Evolutionary conservation across 2,888 invertebrate genomes (phyloP).

Genomic region (Drosophila parthenogenetica): DNA sequence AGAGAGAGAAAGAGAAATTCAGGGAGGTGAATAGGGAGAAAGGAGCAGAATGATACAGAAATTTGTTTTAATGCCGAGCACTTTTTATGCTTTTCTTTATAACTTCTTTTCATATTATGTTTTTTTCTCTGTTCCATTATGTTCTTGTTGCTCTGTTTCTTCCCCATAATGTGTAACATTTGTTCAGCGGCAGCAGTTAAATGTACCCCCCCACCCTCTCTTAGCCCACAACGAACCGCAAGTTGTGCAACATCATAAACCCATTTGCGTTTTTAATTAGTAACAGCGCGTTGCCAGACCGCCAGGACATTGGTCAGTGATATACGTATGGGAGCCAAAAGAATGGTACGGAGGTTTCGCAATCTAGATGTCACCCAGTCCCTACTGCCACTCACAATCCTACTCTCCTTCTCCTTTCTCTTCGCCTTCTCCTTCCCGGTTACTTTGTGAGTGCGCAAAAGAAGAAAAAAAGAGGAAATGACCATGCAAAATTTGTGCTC

Average conservation of each 20-base stretch:
- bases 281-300: constrained; percentile 65
- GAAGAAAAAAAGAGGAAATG: constrained; percentile 61
- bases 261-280: constrained; percentile 82
- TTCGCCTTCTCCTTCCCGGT: neutral
- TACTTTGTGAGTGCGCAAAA: constrained; percentile 24
- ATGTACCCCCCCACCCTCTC: neutral
- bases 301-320: constrained; percentile 57
- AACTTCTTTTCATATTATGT: constrained; percentile 63
- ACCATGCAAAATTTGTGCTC: constrained; percentile 70
- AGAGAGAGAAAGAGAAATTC: neutral
- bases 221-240: constrained; percentile 58
- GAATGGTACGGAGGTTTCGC: constrained; percentile 9
- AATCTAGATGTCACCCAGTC: constrained; percentile 61
- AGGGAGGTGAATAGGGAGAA: constrained; percentile 7
- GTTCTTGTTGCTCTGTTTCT: constrained; percentile 6
- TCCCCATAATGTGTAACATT: constrained; percentile 62
- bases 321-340: constrained; percentile 36
- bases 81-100: constrained; percentile 75
- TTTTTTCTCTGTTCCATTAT: constrained; percentile 2
- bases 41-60: constrained; percentile 49
- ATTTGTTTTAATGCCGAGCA: constrained; percentile 74
- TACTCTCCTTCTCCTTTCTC: too few species aligned
- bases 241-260: constrained; percentile 81
- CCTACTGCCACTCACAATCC: constrained; percentile 1
- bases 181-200: constrained; percentile 75